Evolutionary conservation across 2,113 vertebrate species (phyloP).

Genomic region (Procavia capensis): DNA sequence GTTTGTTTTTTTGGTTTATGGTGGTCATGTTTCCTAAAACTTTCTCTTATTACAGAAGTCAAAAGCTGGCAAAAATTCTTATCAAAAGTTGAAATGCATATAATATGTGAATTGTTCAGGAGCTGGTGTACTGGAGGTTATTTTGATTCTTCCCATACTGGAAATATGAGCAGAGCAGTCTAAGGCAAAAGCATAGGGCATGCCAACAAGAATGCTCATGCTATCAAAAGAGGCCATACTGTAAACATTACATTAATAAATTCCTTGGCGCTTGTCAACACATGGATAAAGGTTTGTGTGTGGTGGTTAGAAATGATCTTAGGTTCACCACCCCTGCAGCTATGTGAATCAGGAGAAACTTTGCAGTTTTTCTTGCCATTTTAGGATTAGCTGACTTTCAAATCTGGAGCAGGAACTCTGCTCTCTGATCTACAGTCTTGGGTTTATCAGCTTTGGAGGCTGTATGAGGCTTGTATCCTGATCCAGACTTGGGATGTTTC

Average conservation of each 20-base stretch:
- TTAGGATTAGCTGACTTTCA: too few relatives aligned
- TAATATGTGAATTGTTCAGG: neutral
- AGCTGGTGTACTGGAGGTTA: neutral
- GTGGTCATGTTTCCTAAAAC: neutral
- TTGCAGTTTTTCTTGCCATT: too few relatives aligned
- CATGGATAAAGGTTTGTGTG: neutral
- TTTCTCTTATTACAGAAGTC: neutral
- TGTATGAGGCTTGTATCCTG: too few relatives aligned
- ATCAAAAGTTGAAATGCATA: neutral
- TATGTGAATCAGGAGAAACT: too few relatives aligned
- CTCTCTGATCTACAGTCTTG: too few relatives aligned
- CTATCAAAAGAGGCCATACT: neutral
- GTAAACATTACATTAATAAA: neutral
- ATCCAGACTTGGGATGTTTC: too few relatives aligned
- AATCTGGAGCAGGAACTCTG: too few relatives aligned
- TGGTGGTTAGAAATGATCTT: neutral
- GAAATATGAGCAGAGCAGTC: neutral
- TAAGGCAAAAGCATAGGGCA: neutral
- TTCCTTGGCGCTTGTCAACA: neutral
- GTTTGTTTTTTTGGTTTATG: too few relatives aligned
- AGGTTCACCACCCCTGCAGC: too few relatives aligned
- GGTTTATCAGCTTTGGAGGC: too few relatives aligned
- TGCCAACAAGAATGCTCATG: neutral
- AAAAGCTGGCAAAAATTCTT: neutral
- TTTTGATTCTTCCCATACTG: neutral